A percentile compares a stretch with the other conserved stretches of the same genome.
Conservation (phyloP, 2,888 invertebrate species). For the Punctoribates punctum region DNA sequence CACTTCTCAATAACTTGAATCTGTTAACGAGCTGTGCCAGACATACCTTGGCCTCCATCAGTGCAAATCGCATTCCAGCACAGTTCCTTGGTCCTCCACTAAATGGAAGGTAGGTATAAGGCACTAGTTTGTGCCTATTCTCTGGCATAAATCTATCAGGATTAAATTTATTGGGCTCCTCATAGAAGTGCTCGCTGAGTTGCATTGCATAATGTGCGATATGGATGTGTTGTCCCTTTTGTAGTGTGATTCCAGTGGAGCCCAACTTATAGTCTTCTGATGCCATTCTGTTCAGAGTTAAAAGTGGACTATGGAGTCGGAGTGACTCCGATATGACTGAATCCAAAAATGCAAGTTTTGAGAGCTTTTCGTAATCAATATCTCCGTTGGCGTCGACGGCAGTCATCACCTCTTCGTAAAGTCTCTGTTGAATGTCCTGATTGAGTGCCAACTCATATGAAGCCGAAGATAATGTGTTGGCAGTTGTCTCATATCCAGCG, state of each 20-base stretch:
- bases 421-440: background rate
- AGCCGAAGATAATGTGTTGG: background rate
- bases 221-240: constrained; percentile 52
- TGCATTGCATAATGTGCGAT: too few species aligned
- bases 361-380: background rate
- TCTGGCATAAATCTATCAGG: too few species aligned
- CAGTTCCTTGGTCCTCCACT: too few species aligned
- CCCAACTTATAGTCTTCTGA: background rate
- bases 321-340: constrained; percentile 43
- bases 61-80: constrained; percentile 42
- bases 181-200: too few species aligned
- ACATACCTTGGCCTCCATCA: constrained; percentile 20
- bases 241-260: background rate
- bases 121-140: too few species aligned
- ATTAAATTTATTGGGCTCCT: too few species aligned
- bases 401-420: background rate
- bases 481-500: background rate
- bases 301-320: constrained; percentile 36
- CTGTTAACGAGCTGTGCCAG: background rate
- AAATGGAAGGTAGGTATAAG: too few species aligned
- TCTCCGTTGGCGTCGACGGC: background rate
- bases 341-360: constrained; percentile 41
- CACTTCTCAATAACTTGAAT: background rate
- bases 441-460: constrained; percentile 12
- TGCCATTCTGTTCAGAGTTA: background rate